phyloP scores from a whole-genome alignment of 2,888 invertebrate species.

The Drosophila villosipedis region DNA sequence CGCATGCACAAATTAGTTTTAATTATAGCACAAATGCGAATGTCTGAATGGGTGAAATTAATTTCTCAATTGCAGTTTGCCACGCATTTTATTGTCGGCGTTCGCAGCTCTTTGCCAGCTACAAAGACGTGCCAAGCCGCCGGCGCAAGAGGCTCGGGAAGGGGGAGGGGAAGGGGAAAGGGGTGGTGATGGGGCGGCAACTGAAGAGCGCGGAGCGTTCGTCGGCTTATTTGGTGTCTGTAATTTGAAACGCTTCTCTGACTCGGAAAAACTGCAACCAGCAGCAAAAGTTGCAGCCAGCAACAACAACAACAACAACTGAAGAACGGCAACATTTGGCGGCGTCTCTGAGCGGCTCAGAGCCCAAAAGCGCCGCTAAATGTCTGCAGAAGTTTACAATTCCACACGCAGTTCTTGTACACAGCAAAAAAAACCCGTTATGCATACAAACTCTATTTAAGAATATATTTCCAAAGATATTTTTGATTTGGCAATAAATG shows the following conservation, averaged over 20 bases:
- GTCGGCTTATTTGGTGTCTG: constrained; percentile 83
- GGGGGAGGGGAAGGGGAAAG: not conserved
- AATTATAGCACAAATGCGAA: constrained; percentile 81
- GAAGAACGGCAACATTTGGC: constrained; percentile 29
- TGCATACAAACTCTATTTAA: not conserved
- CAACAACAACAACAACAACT: not conserved
- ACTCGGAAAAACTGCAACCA: constrained; percentile 70
- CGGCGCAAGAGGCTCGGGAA: not conserved
- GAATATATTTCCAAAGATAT: not conserved
- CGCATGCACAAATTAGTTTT: constrained; percentile 81
- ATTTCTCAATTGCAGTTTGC: constrained; percentile 80
- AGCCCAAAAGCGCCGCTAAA: constrained; percentile 75
- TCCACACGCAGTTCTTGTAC: constrained; percentile 55
- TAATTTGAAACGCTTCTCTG: constrained; percentile 83
- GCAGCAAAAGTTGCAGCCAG: constrained; percentile 4
- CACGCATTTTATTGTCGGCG: constrained; percentile 78
- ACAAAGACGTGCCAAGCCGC: constrained; percentile 39
- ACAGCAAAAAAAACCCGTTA: not conserved
- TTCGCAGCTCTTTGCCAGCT: constrained; percentile 45
- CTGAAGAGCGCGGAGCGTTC: constrained; percentile 35
- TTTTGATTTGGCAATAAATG: not conserved
- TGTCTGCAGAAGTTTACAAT: constrained; percentile 70
- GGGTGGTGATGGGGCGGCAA: constrained; percentile 30
- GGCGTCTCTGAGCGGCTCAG: constrained; percentile 23
- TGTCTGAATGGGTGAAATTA: constrained; percentile 78